phyloP scores from a whole-genome alignment of 1,140 invertebrate genomes.

The Triops cancriformis region DNA sequence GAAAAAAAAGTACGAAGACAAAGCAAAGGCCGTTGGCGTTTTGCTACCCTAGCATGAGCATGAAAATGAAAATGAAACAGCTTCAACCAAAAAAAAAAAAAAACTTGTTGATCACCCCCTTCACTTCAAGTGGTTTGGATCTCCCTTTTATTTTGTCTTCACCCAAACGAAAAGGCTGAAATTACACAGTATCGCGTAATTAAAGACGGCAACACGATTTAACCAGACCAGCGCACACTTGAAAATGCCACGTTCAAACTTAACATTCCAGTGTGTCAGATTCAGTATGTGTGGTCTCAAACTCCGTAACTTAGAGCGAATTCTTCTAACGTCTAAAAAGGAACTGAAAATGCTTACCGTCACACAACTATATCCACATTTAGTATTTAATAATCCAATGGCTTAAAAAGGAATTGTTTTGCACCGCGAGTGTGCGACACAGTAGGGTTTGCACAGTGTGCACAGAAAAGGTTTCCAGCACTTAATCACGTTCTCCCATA shows the following conservation, averaged over 20 bases:
- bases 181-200: slow-evolving; percentile 1
- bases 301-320: no score
- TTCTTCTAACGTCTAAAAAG: neutral
- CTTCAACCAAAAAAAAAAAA: neutral
- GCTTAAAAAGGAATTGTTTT: neutral
- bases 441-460: neutral
- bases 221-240: neutral
- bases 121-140: neutral
- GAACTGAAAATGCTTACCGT: neutral
- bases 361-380: neutral
- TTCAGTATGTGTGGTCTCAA: no score
- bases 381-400: neutral
- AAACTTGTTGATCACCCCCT: neutral
- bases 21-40: slow-evolving; percentile 1
- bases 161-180: neutral
- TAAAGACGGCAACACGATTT: neutral
- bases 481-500: neutral
- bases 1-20: neutral
- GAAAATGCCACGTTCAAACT: no score
- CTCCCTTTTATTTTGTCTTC: neutral
- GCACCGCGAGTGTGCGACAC: neutral
- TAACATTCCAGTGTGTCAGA: no score
- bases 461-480: neutral
- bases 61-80: neutral
- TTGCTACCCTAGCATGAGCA: neutral